These are phyloP conservation scores for Brassicogethes aeneus DNA, from an alignment of 2,888 invertebrate genomes.

Conservation along the genomic window DNA sequence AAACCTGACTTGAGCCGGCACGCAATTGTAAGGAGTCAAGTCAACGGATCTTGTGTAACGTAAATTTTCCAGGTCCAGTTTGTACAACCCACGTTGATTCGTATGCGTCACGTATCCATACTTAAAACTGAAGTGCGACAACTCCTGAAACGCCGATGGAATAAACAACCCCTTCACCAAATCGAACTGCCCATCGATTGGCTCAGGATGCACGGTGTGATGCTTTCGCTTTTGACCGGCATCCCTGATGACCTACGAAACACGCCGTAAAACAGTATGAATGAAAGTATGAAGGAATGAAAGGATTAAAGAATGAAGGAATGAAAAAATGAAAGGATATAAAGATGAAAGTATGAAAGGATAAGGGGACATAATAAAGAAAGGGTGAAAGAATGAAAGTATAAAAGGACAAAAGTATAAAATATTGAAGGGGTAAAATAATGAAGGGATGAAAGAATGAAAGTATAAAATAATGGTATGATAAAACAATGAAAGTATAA, in stretches of 20 bases:
- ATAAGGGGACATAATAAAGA: no score
- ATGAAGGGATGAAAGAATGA: no score
- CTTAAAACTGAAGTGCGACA: constrained; percentile 49
- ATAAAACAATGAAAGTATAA: no score
- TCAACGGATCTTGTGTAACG: constrained; percentile 63
- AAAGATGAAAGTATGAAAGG: no score
- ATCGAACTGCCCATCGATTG: constrained; percentile 68
- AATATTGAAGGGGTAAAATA: no score
- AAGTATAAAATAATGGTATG: no score
- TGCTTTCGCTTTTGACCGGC: constrained; percentile 64
- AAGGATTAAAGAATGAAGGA: no score
- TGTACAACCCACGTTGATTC: constrained; percentile 63
- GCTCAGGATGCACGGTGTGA: constrained; percentile 63
- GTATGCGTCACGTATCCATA: constrained; percentile 68
- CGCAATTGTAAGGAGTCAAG: constrained; percentile 62
- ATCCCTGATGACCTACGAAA: constrained; percentile 55
- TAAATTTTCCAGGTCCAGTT: constrained; percentile 61
- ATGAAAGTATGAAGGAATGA: no score
- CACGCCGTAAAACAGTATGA: no score
- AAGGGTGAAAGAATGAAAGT: no score
- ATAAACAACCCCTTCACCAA: constrained; percentile 56
- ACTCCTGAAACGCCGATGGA: constrained; percentile 49
- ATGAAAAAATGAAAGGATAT: no score
- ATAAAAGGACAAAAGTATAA: no score
- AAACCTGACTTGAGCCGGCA: constrained; percentile 59